Percentiles rank a stretch among this genome's conserved stretches.
These are phyloP conservation scores for Lepidurus apus DNA, from an alignment of 1,140 invertebrate genomes.

Conservation along the genomic window DNA sequence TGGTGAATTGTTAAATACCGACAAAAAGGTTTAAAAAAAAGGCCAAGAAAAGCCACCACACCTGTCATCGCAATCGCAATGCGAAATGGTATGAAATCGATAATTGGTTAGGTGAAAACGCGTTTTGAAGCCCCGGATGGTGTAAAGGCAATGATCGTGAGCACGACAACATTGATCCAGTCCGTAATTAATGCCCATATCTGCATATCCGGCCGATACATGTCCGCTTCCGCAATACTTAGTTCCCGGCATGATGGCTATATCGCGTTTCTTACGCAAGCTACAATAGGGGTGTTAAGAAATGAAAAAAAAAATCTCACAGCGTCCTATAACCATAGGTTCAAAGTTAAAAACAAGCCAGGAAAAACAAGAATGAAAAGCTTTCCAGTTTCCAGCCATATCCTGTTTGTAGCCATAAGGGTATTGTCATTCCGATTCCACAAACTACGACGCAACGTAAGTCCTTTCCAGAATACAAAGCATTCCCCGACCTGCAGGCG, in stretches of 20 bases:
- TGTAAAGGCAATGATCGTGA: constrained; percentile 64
- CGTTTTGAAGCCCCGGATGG: constrained; percentile 62
- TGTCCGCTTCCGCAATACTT: constrained; percentile 71
- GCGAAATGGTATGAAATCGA: constrained; percentile 73
- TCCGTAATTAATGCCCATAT: constrained; percentile 59
- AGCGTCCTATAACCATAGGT: background rate
- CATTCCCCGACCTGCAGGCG: background rate
- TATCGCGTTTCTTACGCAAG: constrained; percentile 43
- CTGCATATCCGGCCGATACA: constrained; percentile 58
- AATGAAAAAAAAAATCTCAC: background rate
- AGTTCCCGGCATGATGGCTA: constrained; percentile 46
- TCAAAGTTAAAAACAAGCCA: background rate
- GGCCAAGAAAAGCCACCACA: constrained; percentile 45
- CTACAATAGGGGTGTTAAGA: constrained; percentile 37
- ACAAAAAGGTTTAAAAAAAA: background rate
- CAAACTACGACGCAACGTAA: background rate
- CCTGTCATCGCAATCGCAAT: constrained; percentile 80
- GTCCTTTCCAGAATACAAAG: background rate
- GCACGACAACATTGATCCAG: constrained; percentile 70
- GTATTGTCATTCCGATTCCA: background rate
- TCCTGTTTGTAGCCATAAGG: background rate
- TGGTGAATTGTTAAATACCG: constrained; percentile 26
- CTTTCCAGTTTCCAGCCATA: no score
- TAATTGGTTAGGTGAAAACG: constrained; percentile 71
- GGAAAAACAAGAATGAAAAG: background rate